Percentiles rank a stretch among this genome's conserved stretches.
These are phyloP conservation scores for Alexandromys fortis DNA, from an alignment of 2,113 vertebrate genomes.

Conservation along the genomic window DNA sequence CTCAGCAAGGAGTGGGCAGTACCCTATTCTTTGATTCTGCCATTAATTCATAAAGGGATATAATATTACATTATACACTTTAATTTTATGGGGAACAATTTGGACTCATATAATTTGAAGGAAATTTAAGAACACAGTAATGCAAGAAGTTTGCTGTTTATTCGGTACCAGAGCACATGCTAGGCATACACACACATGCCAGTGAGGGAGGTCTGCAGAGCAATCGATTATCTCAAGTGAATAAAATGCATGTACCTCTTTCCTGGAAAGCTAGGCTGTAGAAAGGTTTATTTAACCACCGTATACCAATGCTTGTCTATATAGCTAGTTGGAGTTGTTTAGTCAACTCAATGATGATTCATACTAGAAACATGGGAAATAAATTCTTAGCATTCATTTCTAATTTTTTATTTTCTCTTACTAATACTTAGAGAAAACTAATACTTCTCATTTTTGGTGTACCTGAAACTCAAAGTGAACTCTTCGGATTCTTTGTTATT, in stretches of 20 bases:
- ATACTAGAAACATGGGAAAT: conserved; percentile 56
- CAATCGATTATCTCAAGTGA: conserved; percentile 37
- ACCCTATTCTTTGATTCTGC: not conserved
- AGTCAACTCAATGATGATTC: conserved; percentile 50
- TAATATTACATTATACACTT: not conserved
- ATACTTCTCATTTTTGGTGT: conserved; percentile 57
- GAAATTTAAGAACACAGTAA: not conserved
- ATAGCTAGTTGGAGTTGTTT: conserved; percentile 44
- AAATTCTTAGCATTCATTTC: conserved; percentile 55
- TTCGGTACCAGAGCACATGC: not conserved
- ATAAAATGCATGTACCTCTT: not conserved
- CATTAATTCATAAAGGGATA: conserved; percentile 16
- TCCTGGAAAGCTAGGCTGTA: conserved; percentile 26
- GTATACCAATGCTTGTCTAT: conserved; percentile 65
- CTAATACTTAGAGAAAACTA: conserved; percentile 41
- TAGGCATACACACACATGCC: not conserved
- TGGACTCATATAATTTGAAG: conserved; percentile 14
- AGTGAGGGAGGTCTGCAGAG: not conserved
- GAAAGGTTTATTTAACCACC: conserved; percentile 54
- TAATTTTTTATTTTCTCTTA: not conserved
- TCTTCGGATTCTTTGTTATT: not conserved
- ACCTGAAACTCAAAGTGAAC: conserved; percentile 10
- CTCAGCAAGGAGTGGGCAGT: not conserved
- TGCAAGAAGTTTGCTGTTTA: not conserved
- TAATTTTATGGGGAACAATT: conserved; percentile 23